Conservation (phyloP, 2,797 vertebrate species). For the Xerus rutilus region DNA sequence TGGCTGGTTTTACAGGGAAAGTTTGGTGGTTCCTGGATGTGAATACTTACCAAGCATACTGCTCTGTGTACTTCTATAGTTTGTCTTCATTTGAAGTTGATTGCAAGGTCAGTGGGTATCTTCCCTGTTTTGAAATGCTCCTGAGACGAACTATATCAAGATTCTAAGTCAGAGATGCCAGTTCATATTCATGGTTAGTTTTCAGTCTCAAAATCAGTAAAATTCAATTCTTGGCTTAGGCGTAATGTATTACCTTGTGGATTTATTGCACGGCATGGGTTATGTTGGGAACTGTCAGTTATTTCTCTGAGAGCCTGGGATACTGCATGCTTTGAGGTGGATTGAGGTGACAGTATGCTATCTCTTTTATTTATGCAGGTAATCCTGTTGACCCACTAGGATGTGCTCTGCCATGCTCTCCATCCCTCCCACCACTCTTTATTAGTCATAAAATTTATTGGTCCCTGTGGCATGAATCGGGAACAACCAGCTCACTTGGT, state of each 20-base stretch:
- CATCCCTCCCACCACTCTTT: background rate
- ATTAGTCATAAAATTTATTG: constrained; percentile 52
- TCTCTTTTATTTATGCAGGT: constrained; percentile 1
- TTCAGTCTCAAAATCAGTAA: constrained; percentile 25
- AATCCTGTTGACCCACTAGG: background rate
- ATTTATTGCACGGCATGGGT: background rate
- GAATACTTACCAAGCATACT: background rate
- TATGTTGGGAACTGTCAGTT: background rate
- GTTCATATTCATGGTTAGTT: background rate
- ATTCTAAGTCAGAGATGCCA: background rate
- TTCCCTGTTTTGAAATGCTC: background rate
- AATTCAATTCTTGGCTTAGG: constrained; percentile 8
- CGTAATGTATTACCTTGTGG: background rate
- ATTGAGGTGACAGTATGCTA: background rate
- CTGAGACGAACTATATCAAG: background rate
- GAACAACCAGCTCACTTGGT: constrained; percentile 8
- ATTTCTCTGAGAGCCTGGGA: background rate
- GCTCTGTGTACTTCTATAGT: background rate
- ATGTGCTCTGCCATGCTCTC: background rate
- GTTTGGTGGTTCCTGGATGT: background rate
- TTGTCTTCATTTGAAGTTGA: background rate
- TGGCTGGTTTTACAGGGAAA: background rate
- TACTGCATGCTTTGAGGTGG: background rate
- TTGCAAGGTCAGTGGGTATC: background rate
- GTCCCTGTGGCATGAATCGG: background rate